These are phyloP conservation scores for Drosophila mettleri DNA, from an alignment of 2,888 invertebrate species.

Conservation along the genomic window DNA sequence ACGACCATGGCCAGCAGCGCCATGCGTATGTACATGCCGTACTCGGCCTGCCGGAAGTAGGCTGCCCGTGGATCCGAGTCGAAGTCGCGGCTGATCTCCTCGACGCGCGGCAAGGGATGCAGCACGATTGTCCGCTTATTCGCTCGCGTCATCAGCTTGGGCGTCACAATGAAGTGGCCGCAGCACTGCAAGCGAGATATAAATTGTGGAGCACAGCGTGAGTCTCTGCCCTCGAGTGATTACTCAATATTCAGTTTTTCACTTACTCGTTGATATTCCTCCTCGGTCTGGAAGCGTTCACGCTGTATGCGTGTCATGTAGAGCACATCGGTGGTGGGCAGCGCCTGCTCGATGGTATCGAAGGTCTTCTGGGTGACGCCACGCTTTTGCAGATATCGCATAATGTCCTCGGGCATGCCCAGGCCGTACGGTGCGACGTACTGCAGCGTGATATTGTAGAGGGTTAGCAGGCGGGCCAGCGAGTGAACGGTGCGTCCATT, in stretches of 20 bases:
- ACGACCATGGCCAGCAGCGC: constrained; percentile 96
- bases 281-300: constrained; percentile 93
- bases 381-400: constrained; percentile 91
- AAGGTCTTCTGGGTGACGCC: constrained; percentile 90
- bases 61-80: constrained; percentile 98
- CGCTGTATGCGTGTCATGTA: constrained; percentile 99
- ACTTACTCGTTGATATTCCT: constrained; percentile 93
- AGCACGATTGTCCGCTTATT: constrained; percentile 97
- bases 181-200: constrained; percentile 89
- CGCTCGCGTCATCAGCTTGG: constrained; percentile 97
- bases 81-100: constrained; percentile 97
- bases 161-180: constrained; percentile 95
- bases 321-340: constrained; percentile 97
- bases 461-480: constrained; percentile 94
- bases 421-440: constrained; percentile 95
- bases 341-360: constrained; percentile 91
- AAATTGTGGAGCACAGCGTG: not conserved
- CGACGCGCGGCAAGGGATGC: constrained; percentile 97
- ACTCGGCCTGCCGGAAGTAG: constrained; percentile 99
- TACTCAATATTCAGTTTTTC: not conserved
- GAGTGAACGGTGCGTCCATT: constrained; percentile 99
- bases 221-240: not conserved
- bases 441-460: constrained; percentile 96
- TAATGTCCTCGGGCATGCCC: constrained; percentile 95
- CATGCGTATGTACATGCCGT: constrained; percentile 99